phyloP scores from a whole-genome alignment of 2,888 invertebrate genomes.

The Selenia dentaria region DNA sequence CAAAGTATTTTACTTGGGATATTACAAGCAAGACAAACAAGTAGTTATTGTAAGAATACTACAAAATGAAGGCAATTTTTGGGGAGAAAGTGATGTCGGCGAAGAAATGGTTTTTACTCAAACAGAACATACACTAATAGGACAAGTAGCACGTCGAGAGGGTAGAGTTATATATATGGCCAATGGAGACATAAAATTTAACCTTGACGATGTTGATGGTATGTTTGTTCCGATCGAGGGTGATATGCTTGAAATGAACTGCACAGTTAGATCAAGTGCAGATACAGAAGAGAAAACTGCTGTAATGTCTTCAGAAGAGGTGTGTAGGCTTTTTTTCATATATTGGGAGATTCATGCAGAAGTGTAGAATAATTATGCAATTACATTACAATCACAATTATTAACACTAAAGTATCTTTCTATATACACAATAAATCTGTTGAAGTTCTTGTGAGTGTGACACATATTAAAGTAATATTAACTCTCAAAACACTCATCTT shows the following conservation, averaged over 20 bases:
- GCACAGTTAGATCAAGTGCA: constrained; percentile 65
- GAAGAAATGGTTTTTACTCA: constrained; percentile 57
- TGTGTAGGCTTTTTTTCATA: too few species aligned
- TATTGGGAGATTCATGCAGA: too few species aligned
- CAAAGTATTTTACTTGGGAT: constrained; percentile 83
- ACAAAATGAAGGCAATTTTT: constrained; percentile 76
- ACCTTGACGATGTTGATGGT: constrained; percentile 85
- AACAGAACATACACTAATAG: constrained; percentile 65
- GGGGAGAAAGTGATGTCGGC: constrained; percentile 69
- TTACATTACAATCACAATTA: too few species aligned
- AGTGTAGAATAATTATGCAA: too few species aligned
- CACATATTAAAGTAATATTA: too few species aligned
- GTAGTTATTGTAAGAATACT: constrained; percentile 84
- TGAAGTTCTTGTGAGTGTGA: too few species aligned
- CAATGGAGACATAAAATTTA: constrained; percentile 82
- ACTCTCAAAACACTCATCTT: too few species aligned
- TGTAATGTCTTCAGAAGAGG: constrained; percentile 16
- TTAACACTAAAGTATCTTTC: too few species aligned
- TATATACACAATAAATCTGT: too few species aligned
- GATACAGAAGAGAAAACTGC: constrained; percentile 53
- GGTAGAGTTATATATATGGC: constrained; percentile 74
- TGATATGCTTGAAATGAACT: constrained; percentile 88
- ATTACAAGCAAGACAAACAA: constrained; percentile 67
- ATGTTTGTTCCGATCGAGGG: constrained; percentile 88
- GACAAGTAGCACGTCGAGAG: constrained; percentile 57